Evolutionary conservation across 2,797 vertebrate genomes (phyloP).

Genomic region (Etheostoma nigrum): DNA sequence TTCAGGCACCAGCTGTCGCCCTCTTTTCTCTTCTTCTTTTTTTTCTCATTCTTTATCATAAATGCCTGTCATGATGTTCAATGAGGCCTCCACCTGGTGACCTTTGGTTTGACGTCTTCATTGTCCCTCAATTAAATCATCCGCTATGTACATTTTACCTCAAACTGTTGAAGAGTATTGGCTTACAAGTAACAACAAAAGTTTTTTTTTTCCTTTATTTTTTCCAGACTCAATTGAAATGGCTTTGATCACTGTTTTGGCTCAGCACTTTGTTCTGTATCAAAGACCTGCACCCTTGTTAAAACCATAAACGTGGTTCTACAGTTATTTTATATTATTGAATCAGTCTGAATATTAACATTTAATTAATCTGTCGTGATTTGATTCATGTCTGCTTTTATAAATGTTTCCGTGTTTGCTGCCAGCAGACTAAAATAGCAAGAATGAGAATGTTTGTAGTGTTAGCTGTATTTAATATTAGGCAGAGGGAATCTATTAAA

Average conservation of each 20-base stretch:
- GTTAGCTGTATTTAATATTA: too few species aligned
- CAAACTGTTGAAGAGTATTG: slow-evolving; percentile 36
- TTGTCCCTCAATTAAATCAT: slow-evolving; percentile 38
- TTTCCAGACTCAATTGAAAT: neutral
- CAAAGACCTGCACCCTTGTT: too few species aligned
- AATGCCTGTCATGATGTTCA: slow-evolving; percentile 21
- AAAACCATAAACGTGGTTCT: neutral
- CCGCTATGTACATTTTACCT: slow-evolving; percentile 27
- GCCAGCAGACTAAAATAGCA: neutral
- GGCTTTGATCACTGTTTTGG: slow-evolving; percentile 37
- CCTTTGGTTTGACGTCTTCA: slow-evolving; percentile 41
- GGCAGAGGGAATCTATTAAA: neutral
- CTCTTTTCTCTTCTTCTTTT: slow-evolving; percentile 36
- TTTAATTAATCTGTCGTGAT: too few species aligned
- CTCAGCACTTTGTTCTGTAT: too few species aligned
- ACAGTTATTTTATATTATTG: too few species aligned
- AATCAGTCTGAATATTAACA: too few species aligned
- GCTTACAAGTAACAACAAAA: slow-evolving; percentile 48
- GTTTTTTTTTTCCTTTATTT: neutral
- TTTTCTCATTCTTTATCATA: slow-evolving; percentile 20
- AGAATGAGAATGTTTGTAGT: neutral
- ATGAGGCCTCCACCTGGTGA: slow-evolving; percentile 38
- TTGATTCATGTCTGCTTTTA: neutral
- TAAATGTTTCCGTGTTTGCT: neutral
- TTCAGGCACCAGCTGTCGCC: neutral